Conservation (phyloP, 2,797 vertebrate genomes). For the Alfaro cultratus region DNA sequence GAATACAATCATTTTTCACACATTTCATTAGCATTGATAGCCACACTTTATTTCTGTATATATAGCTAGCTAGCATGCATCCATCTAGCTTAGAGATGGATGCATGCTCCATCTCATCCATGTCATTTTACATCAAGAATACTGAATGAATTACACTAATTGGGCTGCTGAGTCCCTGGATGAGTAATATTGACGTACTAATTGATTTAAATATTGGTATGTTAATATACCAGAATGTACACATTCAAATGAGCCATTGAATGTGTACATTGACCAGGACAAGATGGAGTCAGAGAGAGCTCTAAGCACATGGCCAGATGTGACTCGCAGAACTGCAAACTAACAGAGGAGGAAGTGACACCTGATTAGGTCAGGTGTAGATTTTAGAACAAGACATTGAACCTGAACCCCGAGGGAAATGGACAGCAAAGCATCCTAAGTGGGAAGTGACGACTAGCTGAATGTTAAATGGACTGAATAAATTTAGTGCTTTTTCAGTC, state of each 20-base stretch:
- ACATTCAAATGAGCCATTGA: too few relatives aligned
- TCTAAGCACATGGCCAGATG: conserved; percentile 23
- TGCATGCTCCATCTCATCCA: neutral
- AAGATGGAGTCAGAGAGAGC: neutral
- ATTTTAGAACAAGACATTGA: conserved; percentile 66
- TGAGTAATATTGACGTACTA: neutral
- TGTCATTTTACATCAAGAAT: neutral
- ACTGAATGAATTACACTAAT: neutral
- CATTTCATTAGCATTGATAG: neutral
- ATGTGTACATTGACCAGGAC: conserved; percentile 1
- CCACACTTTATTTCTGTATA: neutral
- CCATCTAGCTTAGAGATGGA: neutral
- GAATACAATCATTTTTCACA: conserved; percentile 8
- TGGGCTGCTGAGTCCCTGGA: neutral
- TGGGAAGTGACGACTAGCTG: neutral
- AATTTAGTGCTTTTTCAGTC: neutral
- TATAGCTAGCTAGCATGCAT: neutral
- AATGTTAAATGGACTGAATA: neutral
- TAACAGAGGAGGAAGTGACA: conserved; percentile 64
- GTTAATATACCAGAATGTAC: neutral
- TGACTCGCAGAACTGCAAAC: conserved; percentile 54
- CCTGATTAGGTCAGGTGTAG: conserved; percentile 70
- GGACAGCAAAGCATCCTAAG: conserved; percentile 41
- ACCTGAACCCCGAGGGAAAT: conserved; percentile 34
- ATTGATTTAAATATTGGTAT: neutral